These are phyloP conservation scores for Coilia nasus DNA, from an alignment of 2,797 vertebrate genomes.

Conservation along the genomic window DNA sequence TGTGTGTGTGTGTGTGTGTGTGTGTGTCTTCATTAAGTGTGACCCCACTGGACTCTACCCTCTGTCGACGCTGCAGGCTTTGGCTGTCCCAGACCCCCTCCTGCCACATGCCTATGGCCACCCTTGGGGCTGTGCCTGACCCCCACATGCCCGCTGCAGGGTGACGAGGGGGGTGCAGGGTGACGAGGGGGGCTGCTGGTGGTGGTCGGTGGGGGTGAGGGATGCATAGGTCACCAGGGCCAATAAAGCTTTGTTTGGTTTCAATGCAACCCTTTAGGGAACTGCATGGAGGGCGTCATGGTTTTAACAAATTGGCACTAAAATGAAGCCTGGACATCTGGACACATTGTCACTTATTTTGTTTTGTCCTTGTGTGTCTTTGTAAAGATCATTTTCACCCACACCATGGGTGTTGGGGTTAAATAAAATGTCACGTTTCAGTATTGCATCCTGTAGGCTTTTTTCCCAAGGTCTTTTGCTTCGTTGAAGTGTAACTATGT, in stretches of 20 bases:
- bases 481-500: neutral
- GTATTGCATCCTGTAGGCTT: neutral
- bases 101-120: neutral
- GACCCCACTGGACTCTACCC: neutral
- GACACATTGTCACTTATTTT: neutral
- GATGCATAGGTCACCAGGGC: neutral
- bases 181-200: too few species aligned
- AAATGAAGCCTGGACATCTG: conserved; percentile 3
- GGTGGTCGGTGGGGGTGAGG: too few species aligned
- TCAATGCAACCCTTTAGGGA: neutral
- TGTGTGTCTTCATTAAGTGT: too few species aligned
- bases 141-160: neutral
- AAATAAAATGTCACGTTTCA: neutral
- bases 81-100: neutral
- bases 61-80: neutral
- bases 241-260: conserved; percentile 26
- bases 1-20: neutral
- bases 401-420: neutral
- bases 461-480: neutral
- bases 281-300: neutral
- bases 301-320: conserved; percentile 15
- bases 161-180: neutral
- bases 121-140: neutral
- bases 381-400: neutral
- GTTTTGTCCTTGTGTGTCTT: neutral